Conservation (phyloP, 2,888 invertebrate genomes). For the Eupithecia inturbata region DNA sequence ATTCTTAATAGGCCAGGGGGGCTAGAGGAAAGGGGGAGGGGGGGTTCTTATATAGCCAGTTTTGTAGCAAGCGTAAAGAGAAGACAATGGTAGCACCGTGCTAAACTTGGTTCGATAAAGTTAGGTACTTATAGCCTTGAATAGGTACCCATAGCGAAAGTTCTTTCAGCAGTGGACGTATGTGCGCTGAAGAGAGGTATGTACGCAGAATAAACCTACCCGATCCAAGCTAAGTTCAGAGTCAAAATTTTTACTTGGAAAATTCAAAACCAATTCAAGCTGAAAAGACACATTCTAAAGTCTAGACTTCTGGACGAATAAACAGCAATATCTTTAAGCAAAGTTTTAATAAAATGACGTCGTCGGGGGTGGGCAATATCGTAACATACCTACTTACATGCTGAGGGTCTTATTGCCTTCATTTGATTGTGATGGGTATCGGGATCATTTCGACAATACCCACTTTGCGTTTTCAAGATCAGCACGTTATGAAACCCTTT, state of each 20-base stretch:
- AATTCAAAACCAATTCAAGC: not conserved
- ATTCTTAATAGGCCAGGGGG: too few relatives aligned
- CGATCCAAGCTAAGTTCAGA: not conserved
- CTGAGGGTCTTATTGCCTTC: not conserved
- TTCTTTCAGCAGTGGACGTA: too few relatives aligned
- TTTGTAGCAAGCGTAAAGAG: not conserved
- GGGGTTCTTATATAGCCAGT: too few relatives aligned
- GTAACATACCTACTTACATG: conserved; percentile 13
- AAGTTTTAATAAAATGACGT: conserved; percentile 46
- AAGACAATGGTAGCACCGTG: not conserved
- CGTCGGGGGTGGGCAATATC: conserved; percentile 41
- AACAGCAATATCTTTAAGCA: conserved; percentile 51
- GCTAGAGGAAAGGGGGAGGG: too few relatives aligned
- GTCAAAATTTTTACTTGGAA: not conserved
- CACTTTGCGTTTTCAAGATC: not conserved
- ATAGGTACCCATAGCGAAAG: too few relatives aligned
- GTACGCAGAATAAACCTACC: not conserved
- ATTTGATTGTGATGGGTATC: not conserved
- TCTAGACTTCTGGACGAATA: conserved; percentile 52
- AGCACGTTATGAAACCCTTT: not conserved
- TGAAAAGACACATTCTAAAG: conserved; percentile 41
- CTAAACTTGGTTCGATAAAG: not conserved
- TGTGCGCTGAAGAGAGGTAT: too few relatives aligned
- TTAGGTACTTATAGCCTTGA: not conserved
- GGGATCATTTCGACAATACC: not conserved